A percentile compares a stretch with the other conserved stretches of the same genome.
Conservation (phyloP, 1,140 invertebrate genomes). For the Cyphomyrmex costatus region DNA sequence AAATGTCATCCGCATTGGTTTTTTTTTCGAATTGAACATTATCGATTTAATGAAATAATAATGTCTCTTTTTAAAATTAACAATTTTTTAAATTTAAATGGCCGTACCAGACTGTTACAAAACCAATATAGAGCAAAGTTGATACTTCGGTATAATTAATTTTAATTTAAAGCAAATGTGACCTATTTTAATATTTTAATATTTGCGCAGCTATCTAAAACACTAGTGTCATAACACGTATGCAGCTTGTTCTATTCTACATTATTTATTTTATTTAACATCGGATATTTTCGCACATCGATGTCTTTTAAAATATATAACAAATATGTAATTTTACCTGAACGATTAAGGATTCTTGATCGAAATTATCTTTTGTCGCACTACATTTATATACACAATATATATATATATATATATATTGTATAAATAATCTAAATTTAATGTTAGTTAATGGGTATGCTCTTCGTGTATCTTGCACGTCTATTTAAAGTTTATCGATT, state of each 20-base stretch:
- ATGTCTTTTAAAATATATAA: not conserved
- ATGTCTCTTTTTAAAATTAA: constrained; percentile 19
- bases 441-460: constrained; percentile 1
- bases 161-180: constrained; percentile 40
- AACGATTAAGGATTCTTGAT: constrained; percentile 1
- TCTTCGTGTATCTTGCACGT: not conserved
- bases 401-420: not conserved
- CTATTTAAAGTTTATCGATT: not conserved
- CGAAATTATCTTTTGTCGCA: not conserved
- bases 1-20: not conserved
- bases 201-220: constrained; percentile 15
- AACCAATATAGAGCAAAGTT: constrained; percentile 32
- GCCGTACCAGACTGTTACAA: constrained; percentile 7
- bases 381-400: no score
- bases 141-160: constrained; percentile 43
- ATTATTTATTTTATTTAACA: not conserved
- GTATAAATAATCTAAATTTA: constrained; percentile 30
- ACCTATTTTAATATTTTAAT: constrained; percentile 35
- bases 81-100: constrained; percentile 44
- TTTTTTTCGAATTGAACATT: constrained; percentile 29
- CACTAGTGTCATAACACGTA: not conserved
- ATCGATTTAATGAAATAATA: constrained; percentile 25
- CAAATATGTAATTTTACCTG: not conserved
- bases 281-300: not conserved
- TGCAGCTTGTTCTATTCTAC: constrained; percentile 13